Conservation (phyloP, 53 echinoderm and acorn worm genomes). For the Apostichopus leukothele region DNA sequence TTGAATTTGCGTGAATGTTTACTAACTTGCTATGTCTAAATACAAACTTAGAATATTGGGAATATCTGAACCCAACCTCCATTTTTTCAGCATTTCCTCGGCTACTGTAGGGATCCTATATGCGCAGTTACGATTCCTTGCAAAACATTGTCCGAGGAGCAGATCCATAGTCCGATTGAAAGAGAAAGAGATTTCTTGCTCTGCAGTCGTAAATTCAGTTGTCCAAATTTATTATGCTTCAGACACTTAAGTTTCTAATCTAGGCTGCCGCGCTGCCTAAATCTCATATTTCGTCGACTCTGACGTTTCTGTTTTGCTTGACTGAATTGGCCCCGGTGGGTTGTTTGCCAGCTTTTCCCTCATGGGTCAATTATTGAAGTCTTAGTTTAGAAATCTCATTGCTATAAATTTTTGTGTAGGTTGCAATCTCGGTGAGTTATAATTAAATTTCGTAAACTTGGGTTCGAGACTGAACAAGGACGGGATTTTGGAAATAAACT, state of each 20-base stretch:
- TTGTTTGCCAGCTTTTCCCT: background rate
- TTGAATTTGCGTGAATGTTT: no score
- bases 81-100: no score
- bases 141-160: no score
- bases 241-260: background rate
- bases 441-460: background rate
- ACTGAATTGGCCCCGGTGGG: background rate
- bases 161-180: no score
- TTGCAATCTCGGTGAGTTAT: background rate
- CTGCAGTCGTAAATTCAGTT: background rate
- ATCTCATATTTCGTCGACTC: background rate
- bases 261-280: background rate
- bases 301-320: background rate
- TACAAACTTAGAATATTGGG: no score
- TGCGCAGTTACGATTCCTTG: no score
- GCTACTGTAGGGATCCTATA: no score
- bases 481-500: background rate
- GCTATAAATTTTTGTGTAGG: conserved; percentile 8
- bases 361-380: conserved; percentile 4
- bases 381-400: conserved; percentile 9
- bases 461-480: background rate
- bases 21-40: no score
- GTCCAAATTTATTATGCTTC: background rate
- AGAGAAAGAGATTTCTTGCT: no score
- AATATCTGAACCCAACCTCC: no score